Conservation (phyloP, 2,113 vertebrate genomes). For the Arvicanthis niloticus region DNA sequence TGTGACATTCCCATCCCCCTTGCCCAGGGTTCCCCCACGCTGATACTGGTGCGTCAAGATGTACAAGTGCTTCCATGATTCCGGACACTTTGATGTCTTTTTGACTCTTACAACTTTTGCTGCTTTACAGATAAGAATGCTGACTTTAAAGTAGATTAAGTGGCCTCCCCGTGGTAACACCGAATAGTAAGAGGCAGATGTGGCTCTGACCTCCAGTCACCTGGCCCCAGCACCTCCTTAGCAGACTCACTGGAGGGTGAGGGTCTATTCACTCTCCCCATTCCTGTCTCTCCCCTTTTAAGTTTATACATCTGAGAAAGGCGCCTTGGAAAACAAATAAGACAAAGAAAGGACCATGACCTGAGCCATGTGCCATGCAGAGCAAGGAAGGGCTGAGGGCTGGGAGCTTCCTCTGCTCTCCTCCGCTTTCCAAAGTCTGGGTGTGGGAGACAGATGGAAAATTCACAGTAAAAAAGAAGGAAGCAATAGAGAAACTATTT, state of each 20-base stretch:
- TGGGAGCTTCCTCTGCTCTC: background rate
- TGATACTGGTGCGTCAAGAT: background rate
- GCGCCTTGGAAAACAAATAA: background rate
- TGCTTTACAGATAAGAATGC: background rate
- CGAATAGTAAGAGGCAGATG: background rate
- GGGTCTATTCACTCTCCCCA: background rate
- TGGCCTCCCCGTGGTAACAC: background rate
- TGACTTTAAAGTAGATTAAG: background rate
- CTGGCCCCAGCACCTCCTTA: rapidly evolving
- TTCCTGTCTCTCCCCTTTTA: background rate
- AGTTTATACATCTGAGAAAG: background rate
- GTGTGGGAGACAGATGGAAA: background rate
- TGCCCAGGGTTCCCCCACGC: too few species aligned
- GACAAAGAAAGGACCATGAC: rapidly evolving
- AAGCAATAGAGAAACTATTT: background rate
- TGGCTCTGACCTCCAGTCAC: too few species aligned
- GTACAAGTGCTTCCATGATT: background rate
- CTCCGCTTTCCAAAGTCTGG: background rate
- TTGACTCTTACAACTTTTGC: background rate
- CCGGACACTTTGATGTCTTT: background rate
- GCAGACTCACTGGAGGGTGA: background rate
- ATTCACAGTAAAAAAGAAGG: background rate
- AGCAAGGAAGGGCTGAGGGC: background rate
- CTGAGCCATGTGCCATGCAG: too few species aligned
- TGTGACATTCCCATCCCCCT: too few species aligned